These are phyloP conservation scores for Pristionchus entomophagus DNA, from an alignment of 2,888 invertebrate genomes.

Conservation along the genomic window DNA sequence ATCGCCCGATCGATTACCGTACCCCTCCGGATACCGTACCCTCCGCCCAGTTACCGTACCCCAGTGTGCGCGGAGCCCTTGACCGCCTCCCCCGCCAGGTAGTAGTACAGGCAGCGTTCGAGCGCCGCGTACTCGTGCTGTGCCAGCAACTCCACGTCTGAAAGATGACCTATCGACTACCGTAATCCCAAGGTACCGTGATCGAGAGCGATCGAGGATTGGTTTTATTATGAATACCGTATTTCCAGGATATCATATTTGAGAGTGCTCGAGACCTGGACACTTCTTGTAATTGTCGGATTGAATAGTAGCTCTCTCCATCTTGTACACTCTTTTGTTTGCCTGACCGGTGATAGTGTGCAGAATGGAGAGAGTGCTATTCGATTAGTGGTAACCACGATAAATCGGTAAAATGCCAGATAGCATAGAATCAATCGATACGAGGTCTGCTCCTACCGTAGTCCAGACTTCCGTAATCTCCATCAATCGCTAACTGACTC, in stretches of 20 bases:
- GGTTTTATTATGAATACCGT: background rate
- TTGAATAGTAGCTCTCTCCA: too few relatives aligned
- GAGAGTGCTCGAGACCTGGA: too few relatives aligned
- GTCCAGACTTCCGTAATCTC: background rate
- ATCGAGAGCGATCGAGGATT: background rate
- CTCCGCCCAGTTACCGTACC: background rate
- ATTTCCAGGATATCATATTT: too few relatives aligned
- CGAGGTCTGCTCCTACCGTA: too few relatives aligned
- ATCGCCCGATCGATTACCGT: background rate
- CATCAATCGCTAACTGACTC: constrained; percentile 47
- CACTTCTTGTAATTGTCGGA: too few relatives aligned
- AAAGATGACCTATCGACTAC: background rate
- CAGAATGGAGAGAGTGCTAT: too few relatives aligned
- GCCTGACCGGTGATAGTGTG: too few relatives aligned
- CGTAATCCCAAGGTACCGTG: background rate
- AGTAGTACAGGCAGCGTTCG: constrained; percentile 75
- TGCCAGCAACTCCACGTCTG: constrained; percentile 51
- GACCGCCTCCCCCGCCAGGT: constrained; percentile 63
- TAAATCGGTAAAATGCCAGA: too few relatives aligned
- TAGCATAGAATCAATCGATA: too few relatives aligned
- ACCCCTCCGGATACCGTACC: background rate
- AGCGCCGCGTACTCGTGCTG: constrained; percentile 71
- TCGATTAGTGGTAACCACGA: too few relatives aligned
- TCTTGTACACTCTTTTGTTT: too few relatives aligned
- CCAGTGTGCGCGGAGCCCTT: constrained; percentile 36